Conservation (phyloP, 2,113 vertebrate species). For the Hippocampus comes region DNA sequence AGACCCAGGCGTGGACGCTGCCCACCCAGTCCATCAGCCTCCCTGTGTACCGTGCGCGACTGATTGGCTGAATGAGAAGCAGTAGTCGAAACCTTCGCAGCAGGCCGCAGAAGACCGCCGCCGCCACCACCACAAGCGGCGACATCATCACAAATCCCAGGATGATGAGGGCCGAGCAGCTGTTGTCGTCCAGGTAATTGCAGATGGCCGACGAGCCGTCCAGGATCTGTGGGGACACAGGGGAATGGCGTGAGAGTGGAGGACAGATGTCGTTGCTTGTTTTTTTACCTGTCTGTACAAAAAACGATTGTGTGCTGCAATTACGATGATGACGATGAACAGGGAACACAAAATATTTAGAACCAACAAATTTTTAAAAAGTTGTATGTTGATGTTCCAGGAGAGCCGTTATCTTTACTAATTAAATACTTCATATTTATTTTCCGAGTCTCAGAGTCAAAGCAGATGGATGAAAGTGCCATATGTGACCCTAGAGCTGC, state of each 20-base stretch:
- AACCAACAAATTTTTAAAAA: too few relatives aligned
- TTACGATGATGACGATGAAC: too few relatives aligned
- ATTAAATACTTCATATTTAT: too few relatives aligned
- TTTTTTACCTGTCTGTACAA: too few relatives aligned
- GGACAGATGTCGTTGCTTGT: too few relatives aligned
- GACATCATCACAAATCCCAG: conserved; percentile 93
- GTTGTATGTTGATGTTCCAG: too few relatives aligned
- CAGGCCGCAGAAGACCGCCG: conserved; percentile 82
- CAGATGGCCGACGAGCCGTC: conserved; percentile 79
- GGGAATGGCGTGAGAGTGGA: too few relatives aligned
- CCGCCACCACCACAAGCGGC: conserved; percentile 85
- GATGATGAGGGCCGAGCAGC: conserved; percentile 90
- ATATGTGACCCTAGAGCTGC: background rate
- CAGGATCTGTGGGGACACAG: conserved; percentile 69
- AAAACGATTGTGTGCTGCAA: too few relatives aligned
- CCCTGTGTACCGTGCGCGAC: conserved; percentile 73
- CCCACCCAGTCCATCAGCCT: conserved; percentile 65
- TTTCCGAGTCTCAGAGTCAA: too few relatives aligned
- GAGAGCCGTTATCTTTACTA: too few relatives aligned
- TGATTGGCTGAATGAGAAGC: conserved; percentile 73
- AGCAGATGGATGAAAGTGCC: too few relatives aligned
- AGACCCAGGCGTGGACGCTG: conserved; percentile 82
- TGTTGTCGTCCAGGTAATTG: conserved; percentile 86
- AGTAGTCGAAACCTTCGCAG: conserved; percentile 77
- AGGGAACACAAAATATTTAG: too few relatives aligned